phyloP scores from a whole-genome alignment of 2,888 invertebrate species.

The Eupithecia insigniata region DNA sequence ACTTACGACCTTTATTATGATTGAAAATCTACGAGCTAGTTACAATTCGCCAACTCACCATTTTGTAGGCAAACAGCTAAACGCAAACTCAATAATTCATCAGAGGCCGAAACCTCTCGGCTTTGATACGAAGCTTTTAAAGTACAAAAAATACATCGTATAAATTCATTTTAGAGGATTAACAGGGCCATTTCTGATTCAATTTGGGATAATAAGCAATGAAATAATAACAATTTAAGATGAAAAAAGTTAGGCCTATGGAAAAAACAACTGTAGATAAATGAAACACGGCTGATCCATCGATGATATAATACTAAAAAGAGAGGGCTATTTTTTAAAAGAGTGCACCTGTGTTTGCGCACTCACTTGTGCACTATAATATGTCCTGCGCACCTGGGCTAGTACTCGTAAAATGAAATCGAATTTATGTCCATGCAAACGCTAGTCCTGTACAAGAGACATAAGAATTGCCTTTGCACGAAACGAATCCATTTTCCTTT shows the following conservation, averaged over 20 bases:
- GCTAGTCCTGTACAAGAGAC: no score
- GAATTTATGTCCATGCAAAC: no score
- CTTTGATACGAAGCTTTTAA: slow-evolving; percentile 19
- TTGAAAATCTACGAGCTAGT: neutral
- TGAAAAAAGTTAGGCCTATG: neutral
- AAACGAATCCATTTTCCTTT: no score
- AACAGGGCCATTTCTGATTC: slow-evolving; percentile 24
- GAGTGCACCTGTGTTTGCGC: no score
- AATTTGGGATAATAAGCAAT: slow-evolving; percentile 24
- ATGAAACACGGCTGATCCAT: neutral
- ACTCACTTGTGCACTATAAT: no score
- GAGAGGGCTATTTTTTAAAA: no score
- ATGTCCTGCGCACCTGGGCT: no score
- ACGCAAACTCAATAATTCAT: slow-evolving; percentile 19
- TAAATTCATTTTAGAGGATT: slow-evolving; percentile 31
- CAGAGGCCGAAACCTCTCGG: slow-evolving; percentile 5
- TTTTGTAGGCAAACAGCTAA: neutral
- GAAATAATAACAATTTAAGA: slow-evolving; percentile 23
- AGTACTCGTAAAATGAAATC: no score
- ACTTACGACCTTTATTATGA: neutral
- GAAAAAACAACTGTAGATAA: neutral
- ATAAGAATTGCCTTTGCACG: no score
- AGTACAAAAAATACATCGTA: slow-evolving; percentile 23
- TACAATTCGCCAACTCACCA: neutral
- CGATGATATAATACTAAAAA: neutral